Evolutionary conservation across 1,140 invertebrate genomes (phyloP).

Genomic region (Listronotus oregonensis): DNA sequence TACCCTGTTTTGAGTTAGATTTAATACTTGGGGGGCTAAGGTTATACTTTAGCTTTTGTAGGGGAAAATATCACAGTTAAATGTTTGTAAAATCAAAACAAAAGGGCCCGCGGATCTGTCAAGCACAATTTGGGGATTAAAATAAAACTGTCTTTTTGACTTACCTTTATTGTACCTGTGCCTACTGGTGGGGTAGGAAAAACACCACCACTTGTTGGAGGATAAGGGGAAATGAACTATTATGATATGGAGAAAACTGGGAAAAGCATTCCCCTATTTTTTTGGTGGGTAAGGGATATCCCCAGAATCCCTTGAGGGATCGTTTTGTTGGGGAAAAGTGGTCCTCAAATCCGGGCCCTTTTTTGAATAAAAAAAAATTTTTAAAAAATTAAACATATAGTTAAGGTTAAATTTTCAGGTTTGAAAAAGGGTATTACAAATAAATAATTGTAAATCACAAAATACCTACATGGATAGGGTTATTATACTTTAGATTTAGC

Average conservation of each 20-base stretch:
- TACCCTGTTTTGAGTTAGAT: no score
- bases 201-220: conserved; percentile 46
- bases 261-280: conserved; percentile 34
- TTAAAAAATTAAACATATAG: no score
- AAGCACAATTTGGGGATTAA: not conserved
- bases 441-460: not conserved
- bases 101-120: no score
- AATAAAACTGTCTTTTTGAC: not conserved
- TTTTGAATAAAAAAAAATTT: no score
- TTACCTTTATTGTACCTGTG: conserved; percentile 75
- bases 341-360: conserved; percentile 30
- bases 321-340: conserved; percentile 42
- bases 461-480: conserved; percentile 66
- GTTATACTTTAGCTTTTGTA: no score
- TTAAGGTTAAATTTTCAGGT: no score
- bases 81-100: no score
- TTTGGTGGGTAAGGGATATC: conserved; percentile 37
- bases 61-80: no score
- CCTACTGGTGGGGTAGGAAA: conserved; percentile 51
- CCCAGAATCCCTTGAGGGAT: conserved; percentile 45
- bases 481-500: conserved; percentile 65
- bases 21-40: no score
- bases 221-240: conserved; percentile 45
- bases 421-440: no score
- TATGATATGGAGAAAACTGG: conserved; percentile 49